Conservation (phyloP, 2,888 invertebrate species). For the Limulus polyphemus region DNA sequence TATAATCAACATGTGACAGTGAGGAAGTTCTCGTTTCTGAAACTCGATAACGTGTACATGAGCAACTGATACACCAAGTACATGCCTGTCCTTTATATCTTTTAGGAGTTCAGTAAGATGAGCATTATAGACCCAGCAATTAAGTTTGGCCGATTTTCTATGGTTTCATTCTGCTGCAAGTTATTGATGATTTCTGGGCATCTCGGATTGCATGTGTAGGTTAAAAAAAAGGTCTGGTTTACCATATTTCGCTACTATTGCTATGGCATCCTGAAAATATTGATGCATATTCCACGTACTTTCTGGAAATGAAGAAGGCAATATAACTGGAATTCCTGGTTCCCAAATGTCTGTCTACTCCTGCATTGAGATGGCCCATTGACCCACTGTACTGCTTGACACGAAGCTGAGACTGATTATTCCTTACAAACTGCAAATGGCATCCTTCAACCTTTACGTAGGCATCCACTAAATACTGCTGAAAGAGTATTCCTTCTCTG, state of each 20-base stretch:
- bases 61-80: slow-evolving; percentile 25
- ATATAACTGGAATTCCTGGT: not conserved
- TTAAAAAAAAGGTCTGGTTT: slow-evolving; percentile 38
- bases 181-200: slow-evolving; percentile 36
- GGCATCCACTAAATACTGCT: slow-evolving; percentile 31
- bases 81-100: slow-evolving; percentile 8
- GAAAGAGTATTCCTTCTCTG: slow-evolving; percentile 26
- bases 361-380: slow-evolving; percentile 7
- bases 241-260: slow-evolving; percentile 37
- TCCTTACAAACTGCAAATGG: slow-evolving; percentile 24
- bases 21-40: slow-evolving; percentile 28
- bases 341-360: not conserved
- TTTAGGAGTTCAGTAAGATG: slow-evolving; percentile 12
- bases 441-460: slow-evolving; percentile 30
- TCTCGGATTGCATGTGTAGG: slow-evolving; percentile 39
- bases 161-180: slow-evolving; percentile 18
- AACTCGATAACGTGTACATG: slow-evolving; percentile 27
- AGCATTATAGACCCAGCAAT: slow-evolving; percentile 32
- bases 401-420: slow-evolving; percentile 28
- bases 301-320: slow-evolving; percentile 28
- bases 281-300: slow-evolving; percentile 34
- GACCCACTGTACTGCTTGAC: slow-evolving; percentile 29
- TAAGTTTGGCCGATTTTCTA: slow-evolving; percentile 34
- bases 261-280: slow-evolving; percentile 38
- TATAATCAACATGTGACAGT: slow-evolving; percentile 9